Evolutionary conservation across 2,113 vertebrate genomes (phyloP), one percentile per base, ranked within the genome.

Genomic region (Salvator merianae): DNA sequence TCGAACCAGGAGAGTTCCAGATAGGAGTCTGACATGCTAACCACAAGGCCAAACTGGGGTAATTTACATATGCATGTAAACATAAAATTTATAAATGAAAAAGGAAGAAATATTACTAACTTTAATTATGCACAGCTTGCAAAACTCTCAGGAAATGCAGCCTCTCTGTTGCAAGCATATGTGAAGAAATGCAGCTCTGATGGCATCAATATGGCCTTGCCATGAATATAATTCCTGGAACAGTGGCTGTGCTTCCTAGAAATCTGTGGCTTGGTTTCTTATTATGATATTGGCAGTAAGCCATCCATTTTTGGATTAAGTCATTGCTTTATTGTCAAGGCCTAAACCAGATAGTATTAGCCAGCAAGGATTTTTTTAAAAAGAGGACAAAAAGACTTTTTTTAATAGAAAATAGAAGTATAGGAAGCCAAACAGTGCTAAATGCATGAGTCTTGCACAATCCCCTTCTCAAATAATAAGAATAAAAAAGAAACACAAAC

Each of bases 161-260:
- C 38, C 50, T 22, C 28, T 55, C n/a, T 83, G 75, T 80, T 87
- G 65, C 63, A 34, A 91, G 59, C 71, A 18, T 74, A 65, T 71
- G 75, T 71, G 72, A 81, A 82, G 76, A 82, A 83, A 82, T 22
- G 59, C 1, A 70, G 88, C 0, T 0, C 32, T 79, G 73, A 59
- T 0, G 16, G 70, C 72, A 83, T 81, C 34, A 69, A 50, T 18
- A 40, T 65, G 43, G 73, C 69, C 81, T 88, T 78, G 75, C 66
- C 55, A 87, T 68, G 88, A 86, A 88, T 84, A 79, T 34, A 84
- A 74, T 93, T 94, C 91, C 75, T 91, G 90, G 93, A 94, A 93
- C 83, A 88, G 28, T 84, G 81, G 83, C 7, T 24, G 20, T 88
- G 76, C 71, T 91, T 93, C 90, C 93, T 94, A 88, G 91, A 95